These are phyloP conservation scores for Erynnis tages DNA, from an alignment of 2,888 invertebrate genomes.

Conservation along the genomic window DNA sequence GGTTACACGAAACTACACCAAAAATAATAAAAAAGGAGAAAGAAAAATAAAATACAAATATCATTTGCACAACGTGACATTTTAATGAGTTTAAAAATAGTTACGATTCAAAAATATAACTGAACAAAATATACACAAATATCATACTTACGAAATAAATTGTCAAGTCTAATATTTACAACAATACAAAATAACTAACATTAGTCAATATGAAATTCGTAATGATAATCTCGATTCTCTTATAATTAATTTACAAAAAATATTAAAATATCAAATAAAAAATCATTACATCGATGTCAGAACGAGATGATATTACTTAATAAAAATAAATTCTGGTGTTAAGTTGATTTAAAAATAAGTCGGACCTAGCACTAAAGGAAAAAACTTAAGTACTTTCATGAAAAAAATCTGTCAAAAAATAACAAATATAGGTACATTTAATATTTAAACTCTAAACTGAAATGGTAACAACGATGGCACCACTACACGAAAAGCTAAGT, in stretches of 20 bases:
- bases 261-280: constrained; percentile 26
- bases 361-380: neutral
- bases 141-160: neutral
- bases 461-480: constrained; percentile 77
- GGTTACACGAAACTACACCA: neutral
- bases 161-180: constrained; percentile 29
- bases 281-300: constrained; percentile 29
- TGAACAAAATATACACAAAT: constrained; percentile 11
- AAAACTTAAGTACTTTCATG: constrained; percentile 40
- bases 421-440: constrained; percentile 25
- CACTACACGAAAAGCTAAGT: constrained; percentile 49
- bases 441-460: constrained; percentile 40
- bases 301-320: too few relatives aligned
- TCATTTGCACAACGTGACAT: constrained; percentile 27
- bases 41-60: constrained; percentile 29
- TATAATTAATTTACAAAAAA: constrained; percentile 30
- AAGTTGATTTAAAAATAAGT: too few relatives aligned
- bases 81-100: constrained; percentile 30
- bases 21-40: constrained; percentile 5
- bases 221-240: constrained; percentile 35
- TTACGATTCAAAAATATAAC: constrained; percentile 18
- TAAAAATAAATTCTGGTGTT: too few relatives aligned
- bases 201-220: constrained; percentile 34
- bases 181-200: constrained; percentile 11
- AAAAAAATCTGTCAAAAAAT: constrained; percentile 50